phyloP scores from a whole-genome alignment of 2,797 vertebrate genomes.

The Tangara arthus region DNA sequence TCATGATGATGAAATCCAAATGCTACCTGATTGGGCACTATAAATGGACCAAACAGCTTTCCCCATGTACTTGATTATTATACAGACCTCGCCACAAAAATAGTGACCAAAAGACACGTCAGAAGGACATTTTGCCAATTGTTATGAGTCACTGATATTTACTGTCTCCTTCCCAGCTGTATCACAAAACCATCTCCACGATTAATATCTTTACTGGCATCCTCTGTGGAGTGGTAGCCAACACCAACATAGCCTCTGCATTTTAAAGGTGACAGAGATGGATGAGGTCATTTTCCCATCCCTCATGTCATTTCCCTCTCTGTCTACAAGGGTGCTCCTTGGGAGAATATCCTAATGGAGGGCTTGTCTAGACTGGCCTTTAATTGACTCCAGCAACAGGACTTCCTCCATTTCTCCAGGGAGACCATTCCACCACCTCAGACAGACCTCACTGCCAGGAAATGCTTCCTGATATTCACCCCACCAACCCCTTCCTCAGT shows the following conservation, averaged over 20 bases:
- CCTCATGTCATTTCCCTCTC: constrained; percentile 24
- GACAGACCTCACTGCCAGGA: background rate
- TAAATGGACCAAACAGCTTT: background rate
- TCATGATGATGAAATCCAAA: background rate
- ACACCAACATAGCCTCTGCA: background rate
- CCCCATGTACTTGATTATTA: background rate
- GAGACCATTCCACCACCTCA: background rate
- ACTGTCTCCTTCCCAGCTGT: background rate
- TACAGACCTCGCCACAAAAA: background rate
- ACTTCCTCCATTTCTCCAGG: constrained; percentile 32
- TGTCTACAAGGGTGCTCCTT: background rate
- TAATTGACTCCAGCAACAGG: constrained; percentile 33
- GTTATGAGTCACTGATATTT: background rate
- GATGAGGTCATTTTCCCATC: constrained; percentile 43
- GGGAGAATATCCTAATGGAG: constrained; percentile 31
- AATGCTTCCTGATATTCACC: constrained; percentile 21
- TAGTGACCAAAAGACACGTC: background rate
- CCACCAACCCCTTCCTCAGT: background rate
- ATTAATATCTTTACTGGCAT: constrained; percentile 12
- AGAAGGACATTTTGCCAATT: background rate
- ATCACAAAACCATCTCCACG: background rate
- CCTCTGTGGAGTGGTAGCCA: background rate
- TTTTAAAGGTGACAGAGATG: constrained; percentile 37
- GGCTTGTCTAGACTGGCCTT: constrained; percentile 46
- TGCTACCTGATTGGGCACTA: background rate